Percentiles rank a stretch among this genome's conserved stretches.
phyloP scores from a whole-genome alignment of 1,140 invertebrate species.

The Hypothenemus hampei region DNA sequence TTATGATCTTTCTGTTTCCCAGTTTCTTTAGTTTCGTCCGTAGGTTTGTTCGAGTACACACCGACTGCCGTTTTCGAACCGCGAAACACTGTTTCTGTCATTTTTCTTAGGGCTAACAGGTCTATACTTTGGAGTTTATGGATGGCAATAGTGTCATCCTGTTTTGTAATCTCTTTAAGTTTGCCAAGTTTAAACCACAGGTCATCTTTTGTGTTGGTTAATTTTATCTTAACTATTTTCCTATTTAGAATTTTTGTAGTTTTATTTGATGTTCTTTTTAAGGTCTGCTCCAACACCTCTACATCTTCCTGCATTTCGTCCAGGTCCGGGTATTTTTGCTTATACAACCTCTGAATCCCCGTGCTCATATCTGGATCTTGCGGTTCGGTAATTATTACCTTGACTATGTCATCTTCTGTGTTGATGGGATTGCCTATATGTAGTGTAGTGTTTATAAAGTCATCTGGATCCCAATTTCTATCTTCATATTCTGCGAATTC shows the following conservation, averaged over 20 bases:
- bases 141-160: not conserved
- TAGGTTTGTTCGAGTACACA: not conserved
- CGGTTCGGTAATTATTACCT: conserved; percentile 15
- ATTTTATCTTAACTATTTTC: conserved; percentile 1
- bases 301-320: not conserved
- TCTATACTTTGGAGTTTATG: conserved; percentile 2
- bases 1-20: not conserved
- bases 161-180: not conserved
- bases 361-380: conserved; percentile 9
- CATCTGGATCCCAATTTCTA: not conserved
- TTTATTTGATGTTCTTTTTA: not conserved
- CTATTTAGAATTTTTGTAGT: not conserved
- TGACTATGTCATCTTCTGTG: not conserved
- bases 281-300: conserved; percentile 3
- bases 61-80: not conserved
- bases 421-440: conserved; percentile 8
- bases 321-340: conserved; percentile 17
- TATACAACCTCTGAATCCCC: conserved; percentile 11
- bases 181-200: not conserved
- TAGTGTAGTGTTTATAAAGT: conserved; percentile 12
- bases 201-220: not conserved
- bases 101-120: not conserved
- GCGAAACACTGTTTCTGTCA: conserved; percentile 9
- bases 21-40: not conserved
- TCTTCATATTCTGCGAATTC: no score